Evolutionary conservation across 2,797 vertebrate species (phyloP).

Genomic region (Rhinichthys osculus): DNA sequence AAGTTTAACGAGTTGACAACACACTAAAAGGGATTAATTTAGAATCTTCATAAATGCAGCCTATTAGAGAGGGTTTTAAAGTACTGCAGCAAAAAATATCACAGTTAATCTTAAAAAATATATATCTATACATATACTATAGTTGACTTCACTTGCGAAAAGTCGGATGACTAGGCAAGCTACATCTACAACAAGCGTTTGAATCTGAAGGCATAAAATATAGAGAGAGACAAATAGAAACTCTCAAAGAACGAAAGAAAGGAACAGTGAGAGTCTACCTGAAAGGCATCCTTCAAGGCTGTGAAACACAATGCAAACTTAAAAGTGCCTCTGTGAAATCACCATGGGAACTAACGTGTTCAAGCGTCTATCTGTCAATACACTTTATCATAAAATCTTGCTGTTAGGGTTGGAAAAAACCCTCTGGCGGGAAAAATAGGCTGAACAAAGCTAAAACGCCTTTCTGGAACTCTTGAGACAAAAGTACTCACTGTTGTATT

Average conservation of each 20-base stretch:
- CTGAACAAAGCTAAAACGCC: background rate
- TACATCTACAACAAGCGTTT: background rate
- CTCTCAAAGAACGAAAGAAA: constrained; percentile 1
- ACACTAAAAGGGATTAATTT: background rate
- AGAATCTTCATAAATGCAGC: too few species aligned
- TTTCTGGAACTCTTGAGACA: constrained; percentile 7
- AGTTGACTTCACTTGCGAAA: background rate
- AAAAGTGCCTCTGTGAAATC: constrained; percentile 30
- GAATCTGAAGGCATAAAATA: background rate
- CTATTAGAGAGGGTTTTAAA: background rate
- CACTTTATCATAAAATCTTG: constrained; percentile 13
- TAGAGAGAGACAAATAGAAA: constrained; percentile 14
- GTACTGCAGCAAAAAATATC: background rate
- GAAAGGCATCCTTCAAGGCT: constrained; percentile 39
- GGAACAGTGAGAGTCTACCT: background rate
- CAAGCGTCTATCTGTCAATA: constrained; percentile 11
- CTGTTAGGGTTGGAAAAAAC: constrained; percentile 13
- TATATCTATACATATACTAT: background rate
- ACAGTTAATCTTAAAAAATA: background rate
- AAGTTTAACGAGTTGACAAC: background rate
- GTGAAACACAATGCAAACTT: background rate
- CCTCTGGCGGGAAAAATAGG: background rate
- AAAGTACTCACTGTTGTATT: constrained; percentile 7
- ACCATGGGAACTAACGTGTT: constrained; percentile 42
- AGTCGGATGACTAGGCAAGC: background rate